Base-by-base conservation (phyloP, 2,113 vertebrate species). In the Clupea harengus region DNA sequence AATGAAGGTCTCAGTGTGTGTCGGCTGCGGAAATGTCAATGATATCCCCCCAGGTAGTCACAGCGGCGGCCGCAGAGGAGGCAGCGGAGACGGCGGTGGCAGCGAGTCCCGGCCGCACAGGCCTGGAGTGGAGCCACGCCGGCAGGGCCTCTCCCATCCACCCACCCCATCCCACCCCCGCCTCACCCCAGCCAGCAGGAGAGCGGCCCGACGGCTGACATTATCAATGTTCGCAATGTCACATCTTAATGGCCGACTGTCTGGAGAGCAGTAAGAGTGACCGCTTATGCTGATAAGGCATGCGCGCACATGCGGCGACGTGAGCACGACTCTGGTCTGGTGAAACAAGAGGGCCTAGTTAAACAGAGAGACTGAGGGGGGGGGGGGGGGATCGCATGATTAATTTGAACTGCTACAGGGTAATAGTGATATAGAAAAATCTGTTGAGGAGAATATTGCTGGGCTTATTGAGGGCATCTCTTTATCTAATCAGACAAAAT, bases 1-100 rank as follows among this genome's bases (percentile, higher is more conserved):
- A 78, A 78, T 78, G 72, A 78, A 78, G 72, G 28, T 39, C 72
- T 78, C 72, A 78, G 72, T 78, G 72, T 78, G 72, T 78, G 72
- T 39, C 72, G 72, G 72, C 72, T 18, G 28, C 32, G 32, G 72
- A 78, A 78, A 78, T 78, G 72, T 78, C 72, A 78, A 78, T 78
- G 72, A 78, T 78, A 78, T 78, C 72, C 72, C 64, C 72, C 72
- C 25, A 78, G 72, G 72, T 78, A 44, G 72, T 9, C 9, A 13
- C 72, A 32, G 72, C 72, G 44, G 64, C 25, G 11, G 64, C 67
- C 13, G 67, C 25, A 9, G 28, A 17, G 28, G 72, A 17, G 72
- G 72, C 13, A 15, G 25, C 11, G 10, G 13, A 9, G 28, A 11
- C 4, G 28, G 67, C 3, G 28, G 67, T 4, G 67, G 28, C 25